phyloP scores from a whole-genome alignment of 2,888 invertebrate genomes.

The Synanthedon myopaeformis region DNA sequence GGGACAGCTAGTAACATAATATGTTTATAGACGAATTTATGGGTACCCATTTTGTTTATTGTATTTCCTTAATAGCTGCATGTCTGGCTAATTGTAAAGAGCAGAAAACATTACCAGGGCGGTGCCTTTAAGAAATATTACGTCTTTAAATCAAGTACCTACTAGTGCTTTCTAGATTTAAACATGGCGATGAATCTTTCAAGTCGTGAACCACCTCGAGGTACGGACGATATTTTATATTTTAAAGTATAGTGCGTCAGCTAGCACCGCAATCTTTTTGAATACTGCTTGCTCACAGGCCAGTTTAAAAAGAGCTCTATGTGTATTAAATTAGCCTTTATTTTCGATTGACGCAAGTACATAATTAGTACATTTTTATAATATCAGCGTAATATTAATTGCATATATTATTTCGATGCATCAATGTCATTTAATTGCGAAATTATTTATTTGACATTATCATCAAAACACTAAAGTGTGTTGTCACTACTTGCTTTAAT shows the following conservation, averaged over 20 bases:
- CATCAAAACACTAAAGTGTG: no score
- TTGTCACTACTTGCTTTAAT: no score
- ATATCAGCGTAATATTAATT: no score
- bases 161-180: slow-evolving; percentile 17
- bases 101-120: background rate
- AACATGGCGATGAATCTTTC: slow-evolving; percentile 15
- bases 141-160: slow-evolving; percentile 11
- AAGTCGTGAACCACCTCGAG: slow-evolving; percentile 13
- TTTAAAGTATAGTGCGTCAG: background rate
- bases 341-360: no score
- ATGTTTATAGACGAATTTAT: no score
- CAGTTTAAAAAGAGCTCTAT: background rate
- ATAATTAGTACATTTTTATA: no score
- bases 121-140: background rate
- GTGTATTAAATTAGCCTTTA: no score
- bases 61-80: background rate
- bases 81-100: background rate
- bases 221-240: background rate
- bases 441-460: no score
- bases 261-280: background rate
- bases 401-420: no score
- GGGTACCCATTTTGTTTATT: no score
- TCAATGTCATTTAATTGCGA: no score
- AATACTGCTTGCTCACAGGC: background rate
- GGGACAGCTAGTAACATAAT: no score